phyloP scores from a whole-genome alignment of 2,797 vertebrate genomes.

The Scolopax rusticola region DNA sequence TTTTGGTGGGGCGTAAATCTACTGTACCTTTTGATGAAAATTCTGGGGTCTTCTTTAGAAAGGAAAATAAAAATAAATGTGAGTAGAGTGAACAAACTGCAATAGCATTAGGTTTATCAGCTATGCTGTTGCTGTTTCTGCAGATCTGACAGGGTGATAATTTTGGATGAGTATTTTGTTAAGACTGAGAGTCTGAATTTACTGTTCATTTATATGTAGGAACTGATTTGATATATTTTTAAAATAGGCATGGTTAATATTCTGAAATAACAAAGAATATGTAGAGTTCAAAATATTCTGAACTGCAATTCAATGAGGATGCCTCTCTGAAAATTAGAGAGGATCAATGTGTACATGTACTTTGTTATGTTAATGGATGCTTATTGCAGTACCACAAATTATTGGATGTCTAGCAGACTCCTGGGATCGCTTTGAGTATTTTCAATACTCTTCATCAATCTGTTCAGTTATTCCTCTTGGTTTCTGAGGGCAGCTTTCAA shows the following conservation, averaged over 20 bases:
- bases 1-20: conserved; percentile 10
- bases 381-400: conserved; percentile 19
- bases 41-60: conserved; percentile 35
- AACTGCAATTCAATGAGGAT: conserved; percentile 2
- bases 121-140: background rate
- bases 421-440: conserved; percentile 45
- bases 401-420: conserved; percentile 37
- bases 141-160: background rate
- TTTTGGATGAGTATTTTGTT: conserved; percentile 30
- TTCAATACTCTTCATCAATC: conserved; percentile 24
- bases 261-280: conserved; percentile 31
- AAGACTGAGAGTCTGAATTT: background rate
- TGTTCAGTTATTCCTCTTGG: conserved; percentile 36
- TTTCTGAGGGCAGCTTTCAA: conserved; percentile 39
- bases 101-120: background rate
- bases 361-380: conserved; percentile 50
- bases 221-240: background rate
- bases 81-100: background rate
- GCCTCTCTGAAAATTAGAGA: conserved; percentile 30
- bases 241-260: conserved; percentile 21
- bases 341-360: conserved; percentile 6
- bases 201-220: conserved; percentile 3
- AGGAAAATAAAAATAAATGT: conserved; percentile 1
- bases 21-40: background rate
- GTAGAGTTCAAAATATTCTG: conserved; percentile 12